phyloP scores from a whole-genome alignment of 2,797 vertebrate genomes.

The Cuculus canorus region DNA sequence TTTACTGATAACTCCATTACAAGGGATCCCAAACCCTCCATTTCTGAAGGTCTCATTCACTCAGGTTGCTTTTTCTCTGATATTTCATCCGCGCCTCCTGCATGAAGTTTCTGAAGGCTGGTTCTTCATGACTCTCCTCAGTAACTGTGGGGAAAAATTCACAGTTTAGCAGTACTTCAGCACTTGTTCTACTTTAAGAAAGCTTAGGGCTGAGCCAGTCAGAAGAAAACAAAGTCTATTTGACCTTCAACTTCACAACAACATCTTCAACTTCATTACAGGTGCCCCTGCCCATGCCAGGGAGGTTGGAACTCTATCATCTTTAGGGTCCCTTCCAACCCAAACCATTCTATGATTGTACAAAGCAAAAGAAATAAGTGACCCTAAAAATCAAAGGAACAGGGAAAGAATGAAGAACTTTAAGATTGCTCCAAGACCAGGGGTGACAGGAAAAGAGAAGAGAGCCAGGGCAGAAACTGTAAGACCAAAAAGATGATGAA shows the following conservation, averaged over 20 bases:
- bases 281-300: no score
- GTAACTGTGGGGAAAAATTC: slow-evolving; percentile 72
- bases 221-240: neutral
- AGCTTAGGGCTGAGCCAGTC: neutral
- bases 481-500: neutral
- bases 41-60: slow-evolving; percentile 10
- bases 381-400: neutral
- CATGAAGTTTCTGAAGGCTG: slow-evolving; percentile 90
- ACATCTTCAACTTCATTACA: no score
- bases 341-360: no score
- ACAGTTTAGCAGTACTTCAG: neutral
- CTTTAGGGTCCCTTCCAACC: no score
- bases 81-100: slow-evolving; percentile 83
- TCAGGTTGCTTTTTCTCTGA: slow-evolving; percentile 78
- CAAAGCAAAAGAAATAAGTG: neutral
- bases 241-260: neutral
- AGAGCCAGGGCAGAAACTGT: neutral
- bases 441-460: neutral
- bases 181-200: neutral
- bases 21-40: neutral
- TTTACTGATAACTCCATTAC: neutral
- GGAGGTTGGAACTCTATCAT: no score
- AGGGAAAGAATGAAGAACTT: neutral
- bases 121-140: slow-evolving; percentile 88
- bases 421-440: neutral